Evolutionary conservation across 2,888 invertebrate species (phyloP), one percentile per base, ranked within the genome.

Genomic region (Acleris holmiana): DNA sequence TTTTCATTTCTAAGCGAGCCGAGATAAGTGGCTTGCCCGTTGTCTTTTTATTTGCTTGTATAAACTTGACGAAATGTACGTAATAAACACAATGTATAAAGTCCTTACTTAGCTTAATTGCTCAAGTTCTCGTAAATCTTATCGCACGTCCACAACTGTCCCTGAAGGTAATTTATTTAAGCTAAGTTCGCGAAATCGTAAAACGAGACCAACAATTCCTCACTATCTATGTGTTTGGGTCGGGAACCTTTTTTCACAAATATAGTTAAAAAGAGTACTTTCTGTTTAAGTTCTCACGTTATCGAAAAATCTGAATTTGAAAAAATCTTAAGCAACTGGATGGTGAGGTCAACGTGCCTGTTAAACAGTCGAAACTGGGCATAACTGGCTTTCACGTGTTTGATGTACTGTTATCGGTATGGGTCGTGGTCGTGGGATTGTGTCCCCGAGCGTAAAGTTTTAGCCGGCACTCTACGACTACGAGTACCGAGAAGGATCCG

Each of bases 11-110:
- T 55, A 46, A 21, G 53, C 19, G 59, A 58, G 54, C 29, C 29
- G 49, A 59, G 64, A 65, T 65, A 65, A 65, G 65, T 65, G 65
- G 44, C 65, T 65, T 65, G 59, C 60, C 44, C 55, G 59, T 60
- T 49, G 55, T 60, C 65, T 65, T 60, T 65, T 65, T 65, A 65
- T 65, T 65, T 55, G 60, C 59, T 60, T 44, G 49, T 65, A 60
- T 65, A 60, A 65, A 54, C 58, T 53, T 13, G 54, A 41, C 41
- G 53, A 54, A 59, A 60, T 60, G 60, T 60, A 65, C 60, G 60
- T 46, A 35, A 55, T 65, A 60, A 55, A 23, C 23, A 58, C 44
- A 50, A 50, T 35, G 23, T 60, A 55, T 44, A 50, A 35, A 5
- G 17, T 17, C 10, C n/a, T 40, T 35, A 54, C 49, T 59, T 50